Evolutionary conservation across 1,140 invertebrate species (phyloP), one percentile per base, ranked within the genome.

Genomic region (Atopsyche davidsoni): DNA sequence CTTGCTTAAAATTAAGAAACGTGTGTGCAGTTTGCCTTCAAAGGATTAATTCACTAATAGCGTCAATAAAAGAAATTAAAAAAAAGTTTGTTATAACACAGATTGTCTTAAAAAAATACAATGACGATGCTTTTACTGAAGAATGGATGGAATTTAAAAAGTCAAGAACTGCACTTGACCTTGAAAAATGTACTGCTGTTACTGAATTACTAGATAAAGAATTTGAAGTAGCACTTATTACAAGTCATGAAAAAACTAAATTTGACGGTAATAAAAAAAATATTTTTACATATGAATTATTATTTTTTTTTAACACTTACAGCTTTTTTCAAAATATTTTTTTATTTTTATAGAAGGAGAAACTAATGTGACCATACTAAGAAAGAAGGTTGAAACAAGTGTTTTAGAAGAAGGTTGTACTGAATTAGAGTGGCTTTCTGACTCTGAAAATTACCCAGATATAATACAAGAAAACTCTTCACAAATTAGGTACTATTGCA

Each of bases 341-440:
- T n/a, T n/a, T n/a, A n/a, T n/a, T n/a, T n/a, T n/a, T n/a, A n/a
- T n/a, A n/a, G n/a, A n/a, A n/a, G n/a, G n/a, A n/a, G n/a, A n/a
- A n/a, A n/a, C 7, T 28, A 28, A 28, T 28, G 25, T 7, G n/a
- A 28, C 36, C 3, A 11, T 22, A 22, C 22, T 42, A 17, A 16
- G 35, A 42, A 50, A 50, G 7, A 34, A 42, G 19, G 35, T 42
- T 23, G 47, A 50, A 35, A 10, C 24, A 4, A 42, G 31, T 17
- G 16, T 43, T 14, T 18, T 13, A 9, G 39, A 48, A 10, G 55
- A 57, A 9, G 46, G 46, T 4, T 57, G 35, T 31, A 57, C 55
- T 4, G 39, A 57, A 22, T 34, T 50, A 11, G 55, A 57, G 46
- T 57, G 55, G 55, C 14, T 57, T 19, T 32, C 44, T 4, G 55